Percentiles rank a stretch among this genome's conserved stretches.
Conservation (phyloP, 2,113 vertebrate species). For the Cyprinodon brontotheroides region DNA sequence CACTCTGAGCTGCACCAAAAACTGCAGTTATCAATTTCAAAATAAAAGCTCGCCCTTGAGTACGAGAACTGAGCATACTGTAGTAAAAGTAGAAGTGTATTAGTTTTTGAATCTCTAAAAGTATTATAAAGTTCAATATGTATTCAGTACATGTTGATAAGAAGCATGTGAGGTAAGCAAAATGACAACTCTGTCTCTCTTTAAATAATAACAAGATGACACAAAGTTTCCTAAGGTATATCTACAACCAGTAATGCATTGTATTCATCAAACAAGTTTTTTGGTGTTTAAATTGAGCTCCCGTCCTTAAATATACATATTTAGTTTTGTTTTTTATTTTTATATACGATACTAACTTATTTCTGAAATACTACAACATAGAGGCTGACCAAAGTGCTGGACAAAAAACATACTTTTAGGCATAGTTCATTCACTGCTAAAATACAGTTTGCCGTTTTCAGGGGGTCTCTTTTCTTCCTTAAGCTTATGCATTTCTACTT, state of each 20-base stretch:
- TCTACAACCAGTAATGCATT: neutral
- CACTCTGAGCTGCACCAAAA: neutral
- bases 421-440: too few species aligned
- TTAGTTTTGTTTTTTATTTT: neutral
- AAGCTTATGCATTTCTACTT: too few species aligned
- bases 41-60: constrained; percentile 36
- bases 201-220: neutral
- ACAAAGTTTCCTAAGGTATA: neutral
- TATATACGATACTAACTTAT: too few species aligned
- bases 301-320: neutral
- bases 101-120: neutral
- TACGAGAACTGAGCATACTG: neutral
- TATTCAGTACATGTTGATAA: neutral
- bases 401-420: too few species aligned
- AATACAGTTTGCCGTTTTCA: too few species aligned
- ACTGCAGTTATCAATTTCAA: neutral
- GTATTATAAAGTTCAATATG: neutral
- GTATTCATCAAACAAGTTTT: neutral
- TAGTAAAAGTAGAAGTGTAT: neutral
- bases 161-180: neutral
- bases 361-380: too few species aligned
- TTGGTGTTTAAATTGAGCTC: neutral
- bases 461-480: too few species aligned
- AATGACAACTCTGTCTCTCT: neutral
- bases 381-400: too few species aligned